These are phyloP conservation scores for Hippocampus guttulatus DNA, from an alignment of 2,113 vertebrate genomes.

Conservation along the genomic window DNA sequence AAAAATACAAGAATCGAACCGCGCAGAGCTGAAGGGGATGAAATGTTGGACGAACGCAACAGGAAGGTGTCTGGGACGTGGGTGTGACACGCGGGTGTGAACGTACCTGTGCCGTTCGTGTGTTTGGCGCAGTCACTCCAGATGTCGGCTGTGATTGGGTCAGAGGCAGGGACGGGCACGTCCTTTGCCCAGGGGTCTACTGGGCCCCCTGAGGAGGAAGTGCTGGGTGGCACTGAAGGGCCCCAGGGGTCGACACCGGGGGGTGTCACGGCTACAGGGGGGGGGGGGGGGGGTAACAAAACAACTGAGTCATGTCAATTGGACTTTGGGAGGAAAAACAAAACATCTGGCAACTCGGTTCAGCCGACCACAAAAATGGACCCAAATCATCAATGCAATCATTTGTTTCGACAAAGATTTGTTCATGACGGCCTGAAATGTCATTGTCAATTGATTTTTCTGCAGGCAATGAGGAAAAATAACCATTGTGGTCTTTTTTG, in stretches of 20 bases:
- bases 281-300: conserved; percentile 51
- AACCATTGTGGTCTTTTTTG: too few relatives aligned
- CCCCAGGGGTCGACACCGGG: conserved; percentile 77
- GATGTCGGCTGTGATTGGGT: conserved; percentile 70
- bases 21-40: conserved; percentile 22
- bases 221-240: conserved; percentile 69
- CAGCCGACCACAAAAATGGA: too few relatives aligned
- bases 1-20: neutral
- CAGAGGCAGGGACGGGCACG: conserved; percentile 66
- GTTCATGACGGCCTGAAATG: too few relatives aligned
- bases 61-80: neutral
- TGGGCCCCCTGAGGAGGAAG: conserved; percentile 70
- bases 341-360: too few relatives aligned
- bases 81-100: conserved; percentile 21
- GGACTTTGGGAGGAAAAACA: too few relatives aligned
- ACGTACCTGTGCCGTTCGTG: conserved; percentile 78
- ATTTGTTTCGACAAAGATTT: too few relatives aligned
- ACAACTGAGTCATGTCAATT: conserved; percentile 22
- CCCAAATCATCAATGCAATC: too few relatives aligned
- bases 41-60: conserved; percentile 54
- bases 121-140: conserved; percentile 77
- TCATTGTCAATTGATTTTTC: neutral
- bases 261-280: conserved; percentile 74
- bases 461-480: too few relatives aligned
- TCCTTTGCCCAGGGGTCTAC: conserved; percentile 75